Percentiles rank a stretch among this genome's conserved stretches.
phyloP scores from a whole-genome alignment of 1,140 invertebrate species.

The Drosophila takahashii region DNA sequence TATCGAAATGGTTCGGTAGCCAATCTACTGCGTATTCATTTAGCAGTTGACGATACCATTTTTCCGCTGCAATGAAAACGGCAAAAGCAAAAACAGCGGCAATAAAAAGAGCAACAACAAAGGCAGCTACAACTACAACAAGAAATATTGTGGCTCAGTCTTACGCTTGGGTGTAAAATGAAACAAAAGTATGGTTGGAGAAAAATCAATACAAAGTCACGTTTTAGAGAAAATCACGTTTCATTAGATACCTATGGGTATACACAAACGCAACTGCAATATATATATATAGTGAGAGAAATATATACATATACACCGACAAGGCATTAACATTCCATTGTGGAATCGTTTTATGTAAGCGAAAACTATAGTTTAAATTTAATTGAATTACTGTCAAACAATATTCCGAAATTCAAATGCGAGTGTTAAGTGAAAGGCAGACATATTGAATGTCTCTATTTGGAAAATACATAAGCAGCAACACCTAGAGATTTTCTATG shows the following conservation, averaged over 20 bases:
- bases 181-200: conserved; percentile 73
- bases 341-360: conserved; percentile 69
- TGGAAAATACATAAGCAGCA: conserved; percentile 16
- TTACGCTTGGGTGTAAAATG: conserved; percentile 55
- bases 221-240: conserved; percentile 83
- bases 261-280: conserved; percentile 22
- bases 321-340: conserved; percentile 70
- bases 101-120: conserved; percentile 37
- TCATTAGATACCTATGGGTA: conserved; percentile 77
- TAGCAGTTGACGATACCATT: conserved; percentile 53
- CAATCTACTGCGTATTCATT: conserved; percentile 43
- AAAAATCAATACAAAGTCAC: conserved; percentile 85
- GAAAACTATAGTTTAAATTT: conserved; percentile 46
- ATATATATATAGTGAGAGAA: conserved; percentile 3
- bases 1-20: conserved; percentile 43
- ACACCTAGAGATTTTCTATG: background rate
- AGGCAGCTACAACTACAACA: conserved; percentile 35
- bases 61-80: conserved; percentile 41
- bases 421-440: conserved; percentile 20
- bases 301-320: conserved; percentile 20
- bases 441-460: conserved; percentile 62
- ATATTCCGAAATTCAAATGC: conserved; percentile 31
- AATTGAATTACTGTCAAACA: conserved; percentile 42
- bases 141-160: conserved; percentile 42
- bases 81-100: conserved; percentile 19